A percentile compares a stretch with the other conserved stretches of the same genome.
Evolutionary conservation across 2,888 invertebrate species (phyloP).

Genomic region (Maniola hyperantus): DNA sequence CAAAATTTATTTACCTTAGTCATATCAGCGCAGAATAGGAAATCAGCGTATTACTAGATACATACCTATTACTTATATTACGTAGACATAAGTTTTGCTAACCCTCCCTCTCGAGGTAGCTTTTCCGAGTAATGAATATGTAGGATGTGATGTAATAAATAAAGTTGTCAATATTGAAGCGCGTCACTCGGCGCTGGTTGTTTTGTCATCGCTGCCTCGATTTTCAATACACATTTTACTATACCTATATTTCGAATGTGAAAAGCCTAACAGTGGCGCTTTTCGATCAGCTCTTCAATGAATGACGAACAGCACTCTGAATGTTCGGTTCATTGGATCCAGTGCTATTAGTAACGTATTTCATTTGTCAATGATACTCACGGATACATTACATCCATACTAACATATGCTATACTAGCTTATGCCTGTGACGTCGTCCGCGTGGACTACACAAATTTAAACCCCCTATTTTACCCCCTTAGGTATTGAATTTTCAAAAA

Average conservation of each 20-base stretch:
- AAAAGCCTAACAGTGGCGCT: conserved; percentile 30
- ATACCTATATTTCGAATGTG: conserved; percentile 24
- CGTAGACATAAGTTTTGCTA: no score
- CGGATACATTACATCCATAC: neutral
- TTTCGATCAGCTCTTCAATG: conserved; percentile 31
- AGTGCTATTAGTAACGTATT: conserved; percentile 30
- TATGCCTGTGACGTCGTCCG: no score
- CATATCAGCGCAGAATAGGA: no score
- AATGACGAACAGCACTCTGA: conserved; percentile 35
- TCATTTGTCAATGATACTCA: conserved; percentile 26
- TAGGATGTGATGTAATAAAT: conserved; percentile 7
- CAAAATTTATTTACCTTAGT: no score
- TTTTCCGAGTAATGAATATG: no score
- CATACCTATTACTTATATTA: no score
- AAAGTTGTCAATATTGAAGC: conserved; percentile 5
- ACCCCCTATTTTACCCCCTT: no score
- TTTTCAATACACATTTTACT: conserved; percentile 29
- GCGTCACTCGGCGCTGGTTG: conserved; percentile 7
- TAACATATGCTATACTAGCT: no score
- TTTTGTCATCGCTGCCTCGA: conserved; percentile 18
- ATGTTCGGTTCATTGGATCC: conserved; percentile 35
- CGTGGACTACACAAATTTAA: no score
- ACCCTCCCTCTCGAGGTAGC: no score
- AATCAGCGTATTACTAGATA: no score
- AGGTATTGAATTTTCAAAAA: no score